phyloP scores from a whole-genome alignment of 1,140 invertebrate genomes.

The Drosophila cardini region DNA sequence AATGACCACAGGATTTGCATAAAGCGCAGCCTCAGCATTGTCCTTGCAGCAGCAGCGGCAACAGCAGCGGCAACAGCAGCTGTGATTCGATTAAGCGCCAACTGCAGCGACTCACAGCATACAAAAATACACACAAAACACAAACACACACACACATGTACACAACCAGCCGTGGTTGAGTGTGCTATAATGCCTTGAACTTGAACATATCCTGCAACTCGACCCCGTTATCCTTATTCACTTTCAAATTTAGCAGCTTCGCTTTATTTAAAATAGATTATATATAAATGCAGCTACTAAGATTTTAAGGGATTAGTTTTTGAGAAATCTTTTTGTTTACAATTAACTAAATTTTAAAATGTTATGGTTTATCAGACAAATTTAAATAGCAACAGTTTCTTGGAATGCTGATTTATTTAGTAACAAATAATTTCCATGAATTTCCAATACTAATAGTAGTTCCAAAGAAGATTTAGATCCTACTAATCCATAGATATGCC shows the following conservation, averaged over 20 bases:
- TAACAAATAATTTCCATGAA: no score
- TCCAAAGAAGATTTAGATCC: no score
- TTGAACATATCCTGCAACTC: constrained; percentile 17
- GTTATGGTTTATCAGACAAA: no score
- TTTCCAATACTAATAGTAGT: no score
- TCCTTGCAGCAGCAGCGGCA: constrained; percentile 53
- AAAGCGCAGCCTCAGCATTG: constrained; percentile 59
- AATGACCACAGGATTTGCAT: constrained; percentile 69
- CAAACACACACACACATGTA: constrained; percentile 5
- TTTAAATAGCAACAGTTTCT: no score
- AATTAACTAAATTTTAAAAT: no score
- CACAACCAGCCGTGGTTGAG: neutral
- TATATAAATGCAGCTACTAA: neutral
- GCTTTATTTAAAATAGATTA: neutral
- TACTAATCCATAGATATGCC: no score
- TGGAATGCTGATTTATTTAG: no score
- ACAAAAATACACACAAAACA: no score
- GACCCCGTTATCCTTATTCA: neutral
- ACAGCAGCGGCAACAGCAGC: constrained; percentile 48
- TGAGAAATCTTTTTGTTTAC: no score
- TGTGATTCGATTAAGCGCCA: constrained; percentile 59
- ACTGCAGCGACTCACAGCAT: constrained; percentile 12
- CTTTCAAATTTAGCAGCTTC: neutral
- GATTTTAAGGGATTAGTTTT: neutral
- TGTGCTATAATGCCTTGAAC: constrained; percentile 26